phyloP scores from a whole-genome alignment of 2,113 vertebrate genomes.

The Megaceryle maxima region DNA sequence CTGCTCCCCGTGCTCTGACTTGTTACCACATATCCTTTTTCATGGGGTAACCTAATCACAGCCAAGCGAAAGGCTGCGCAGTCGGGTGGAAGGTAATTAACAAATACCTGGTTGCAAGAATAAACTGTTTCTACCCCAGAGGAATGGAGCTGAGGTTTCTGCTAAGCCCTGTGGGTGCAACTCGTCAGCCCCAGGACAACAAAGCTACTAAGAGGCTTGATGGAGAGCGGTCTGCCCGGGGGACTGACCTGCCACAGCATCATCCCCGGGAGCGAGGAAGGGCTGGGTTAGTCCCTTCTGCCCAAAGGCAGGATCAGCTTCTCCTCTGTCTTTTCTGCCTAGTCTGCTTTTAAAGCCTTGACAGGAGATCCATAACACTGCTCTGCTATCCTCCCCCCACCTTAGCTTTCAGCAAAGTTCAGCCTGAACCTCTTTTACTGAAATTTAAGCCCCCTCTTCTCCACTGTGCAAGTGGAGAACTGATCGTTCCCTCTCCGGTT shows the following conservation, averaged over 20 bases:
- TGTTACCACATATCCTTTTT: constrained; percentile 22
- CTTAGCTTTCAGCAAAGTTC: neutral
- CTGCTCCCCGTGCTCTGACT: neutral
- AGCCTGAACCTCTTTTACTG: neutral
- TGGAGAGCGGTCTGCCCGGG: neutral
- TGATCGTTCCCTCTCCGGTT: neutral
- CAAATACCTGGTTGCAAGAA: neutral
- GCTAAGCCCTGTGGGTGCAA: neutral
- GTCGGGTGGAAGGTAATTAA: neutral
- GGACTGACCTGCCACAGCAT: accelerated
- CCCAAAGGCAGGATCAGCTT: neutral
- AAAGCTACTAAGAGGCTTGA: neutral
- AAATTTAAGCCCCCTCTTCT: neutral
- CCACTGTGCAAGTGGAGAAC: neutral
- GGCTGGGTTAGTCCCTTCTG: neutral
- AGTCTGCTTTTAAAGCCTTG: neutral
- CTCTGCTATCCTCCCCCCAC: neutral
- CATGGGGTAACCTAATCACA: neutral
- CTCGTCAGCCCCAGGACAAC: neutral
- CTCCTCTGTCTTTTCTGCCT: neutral
- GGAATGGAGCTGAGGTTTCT: neutral
- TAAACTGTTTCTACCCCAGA: neutral
- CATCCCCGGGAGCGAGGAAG: neutral
- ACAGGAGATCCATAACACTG: neutral
- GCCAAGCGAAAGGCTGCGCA: neutral